Base-by-base conservation (phyloP, 2,797 vertebrate genomes). In the Lithobates sylvaticus region DNA sequence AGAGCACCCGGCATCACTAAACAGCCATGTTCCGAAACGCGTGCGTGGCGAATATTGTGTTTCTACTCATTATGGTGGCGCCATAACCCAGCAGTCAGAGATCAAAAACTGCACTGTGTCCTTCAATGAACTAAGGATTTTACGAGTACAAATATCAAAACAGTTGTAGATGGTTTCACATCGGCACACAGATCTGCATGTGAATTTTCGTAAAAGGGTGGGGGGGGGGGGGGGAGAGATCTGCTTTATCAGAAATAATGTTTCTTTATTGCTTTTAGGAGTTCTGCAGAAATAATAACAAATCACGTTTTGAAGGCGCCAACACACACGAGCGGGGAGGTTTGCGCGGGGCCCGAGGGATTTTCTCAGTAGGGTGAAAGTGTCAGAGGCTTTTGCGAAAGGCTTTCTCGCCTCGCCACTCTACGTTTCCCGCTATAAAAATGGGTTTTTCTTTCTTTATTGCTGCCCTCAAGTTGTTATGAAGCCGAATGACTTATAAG, bases 381-480 rank as follows among this genome's bases (percentile, higher is more conserved):
- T 47, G 27, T 26, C 78, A 54, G 36, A 34, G 26, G 13, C 9
- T 29, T 29, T 67, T 21, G n/a, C 39, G 29, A 39, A 39, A 23
- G n/a, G 34, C 34, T 68, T 34, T 15, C 65, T 50, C 36, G 15
- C 67, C 32, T 34, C 64, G 23, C 39, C 65, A n/a, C 13, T 64
- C 36, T 16, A 13, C 32, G 67, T 58, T 67, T 70, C 36, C 18
- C 10, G 15, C 54, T 21, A 50, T 74, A 74, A 68, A 78, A 39
- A 76, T 76, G 39, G 36, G 23, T 39, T 81, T 86, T 82, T 71
- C 6, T 58, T 65, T 61, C 44, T 69, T 58, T 76, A 26, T 86
- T 39, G 78, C 34, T 86, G 84, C 73, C 73, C 72, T 81, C 47
- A 34, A 76, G 44, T 86, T 86, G 73, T 70, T 86, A 71, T 76